These are phyloP conservation scores for Drosophila micromelanica DNA, from an alignment of 1,140 invertebrate genomes.

Conservation along the genomic window DNA sequence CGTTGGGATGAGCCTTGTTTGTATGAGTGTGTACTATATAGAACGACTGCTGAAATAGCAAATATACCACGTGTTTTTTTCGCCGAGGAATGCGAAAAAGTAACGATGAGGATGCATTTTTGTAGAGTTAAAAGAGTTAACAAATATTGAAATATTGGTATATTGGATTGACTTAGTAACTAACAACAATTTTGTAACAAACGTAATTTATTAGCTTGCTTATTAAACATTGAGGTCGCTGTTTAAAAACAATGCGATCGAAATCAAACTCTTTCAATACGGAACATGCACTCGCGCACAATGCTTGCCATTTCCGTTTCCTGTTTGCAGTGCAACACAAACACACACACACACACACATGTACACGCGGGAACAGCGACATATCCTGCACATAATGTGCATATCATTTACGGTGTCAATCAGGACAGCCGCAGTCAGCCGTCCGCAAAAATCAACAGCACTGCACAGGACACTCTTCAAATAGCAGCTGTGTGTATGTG, in stretches of 20 bases:
- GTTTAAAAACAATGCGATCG: constrained; percentile 60
- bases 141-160: too few species aligned
- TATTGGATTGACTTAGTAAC: background rate
- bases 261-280: constrained; percentile 49
- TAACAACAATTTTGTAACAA: constrained; percentile 18
- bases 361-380: constrained; percentile 41
- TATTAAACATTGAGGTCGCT: constrained; percentile 48
- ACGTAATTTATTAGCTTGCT: constrained; percentile 38
- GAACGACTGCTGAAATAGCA: constrained; percentile 62
- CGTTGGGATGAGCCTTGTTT: constrained; percentile 15
- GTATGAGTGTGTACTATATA: constrained; percentile 5
- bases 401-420: constrained; percentile 83
- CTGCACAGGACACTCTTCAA: constrained; percentile 28
- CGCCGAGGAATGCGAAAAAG: constrained; percentile 7
- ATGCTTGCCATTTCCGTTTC: constrained; percentile 81
- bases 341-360: constrained; percentile 19
- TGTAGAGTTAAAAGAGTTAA: background rate
- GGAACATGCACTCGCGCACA: constrained; percentile 54
- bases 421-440: constrained; percentile 56
- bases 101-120: constrained; percentile 4
- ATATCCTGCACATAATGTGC: constrained; percentile 77
- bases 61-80: constrained; percentile 45
- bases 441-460: constrained; percentile 55
- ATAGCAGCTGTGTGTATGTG: background rate
- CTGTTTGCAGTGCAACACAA: constrained; percentile 53